Evolutionary conservation across 2,797 vertebrate species (phyloP).

Genomic region (Hyperoplus lanceolatus): DNA sequence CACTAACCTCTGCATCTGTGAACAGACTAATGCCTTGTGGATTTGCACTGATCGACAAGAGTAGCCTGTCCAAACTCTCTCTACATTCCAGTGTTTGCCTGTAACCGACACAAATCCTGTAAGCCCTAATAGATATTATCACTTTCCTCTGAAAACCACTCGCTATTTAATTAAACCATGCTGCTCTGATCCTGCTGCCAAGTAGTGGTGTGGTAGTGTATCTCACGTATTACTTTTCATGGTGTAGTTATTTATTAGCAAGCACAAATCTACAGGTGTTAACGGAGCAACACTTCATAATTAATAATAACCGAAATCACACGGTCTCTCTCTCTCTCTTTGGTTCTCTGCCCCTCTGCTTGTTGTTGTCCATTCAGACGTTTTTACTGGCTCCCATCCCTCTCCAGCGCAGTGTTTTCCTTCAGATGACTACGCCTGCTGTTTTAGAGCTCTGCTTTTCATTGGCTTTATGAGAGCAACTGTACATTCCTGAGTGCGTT

Average conservation of each 20-base stretch:
- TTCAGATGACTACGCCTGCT: slow-evolving; percentile 62
- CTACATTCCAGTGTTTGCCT: slow-evolving; percentile 62
- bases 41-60: slow-evolving; percentile 62
- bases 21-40: slow-evolving; percentile 59
- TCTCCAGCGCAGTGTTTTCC: slow-evolving; percentile 51
- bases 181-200: slow-evolving; percentile 55
- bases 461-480: slow-evolving; percentile 79
- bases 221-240: slow-evolving; percentile 24
- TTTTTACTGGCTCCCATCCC: slow-evolving; percentile 32
- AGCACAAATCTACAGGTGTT: slow-evolving; percentile 35
- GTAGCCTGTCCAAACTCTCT: slow-evolving; percentile 53
- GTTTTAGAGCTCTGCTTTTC: slow-evolving; percentile 76
- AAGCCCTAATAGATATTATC: slow-evolving; percentile 80
- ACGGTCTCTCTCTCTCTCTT: neutral
- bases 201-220: slow-evolving; percentile 24
- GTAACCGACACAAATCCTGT: slow-evolving; percentile 77
- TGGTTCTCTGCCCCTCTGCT: slow-evolving; percentile 17
- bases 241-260: slow-evolving; percentile 21
- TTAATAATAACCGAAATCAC: slow-evolving; percentile 9
- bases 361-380: slow-evolving; percentile 55
- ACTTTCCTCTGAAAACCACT: slow-evolving; percentile 71
- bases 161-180: slow-evolving; percentile 67
- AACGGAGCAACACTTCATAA: slow-evolving; percentile 18
- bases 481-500: slow-evolving; percentile 78
- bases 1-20: slow-evolving; percentile 55